These are phyloP conservation scores for Karalla daura DNA, from an alignment of 2,797 vertebrate species.

Conservation along the genomic window DNA sequence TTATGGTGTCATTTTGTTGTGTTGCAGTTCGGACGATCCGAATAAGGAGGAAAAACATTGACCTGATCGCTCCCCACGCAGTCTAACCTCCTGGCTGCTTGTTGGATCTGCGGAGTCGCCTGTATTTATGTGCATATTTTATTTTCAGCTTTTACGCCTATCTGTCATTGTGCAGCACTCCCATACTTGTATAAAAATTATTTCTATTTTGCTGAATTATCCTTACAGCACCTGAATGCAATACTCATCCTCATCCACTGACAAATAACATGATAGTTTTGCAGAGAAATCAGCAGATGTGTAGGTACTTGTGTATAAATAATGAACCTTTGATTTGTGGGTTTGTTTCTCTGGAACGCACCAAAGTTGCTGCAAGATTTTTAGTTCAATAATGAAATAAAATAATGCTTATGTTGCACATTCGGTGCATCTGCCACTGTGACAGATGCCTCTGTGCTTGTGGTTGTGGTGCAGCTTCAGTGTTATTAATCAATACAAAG, in stretches of 20 bases:
- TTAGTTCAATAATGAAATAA: neutral
- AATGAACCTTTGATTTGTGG: neutral
- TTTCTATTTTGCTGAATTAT: neutral
- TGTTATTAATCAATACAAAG: constrained; percentile 16
- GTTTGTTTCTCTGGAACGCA: neutral
- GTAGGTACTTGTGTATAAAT: neutral
- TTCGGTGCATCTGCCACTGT: neutral
- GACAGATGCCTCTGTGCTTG: neutral
- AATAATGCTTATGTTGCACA: neutral
- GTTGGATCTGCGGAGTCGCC: constrained; percentile 10
- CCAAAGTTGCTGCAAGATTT: neutral
- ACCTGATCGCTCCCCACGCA: constrained; percentile 49
- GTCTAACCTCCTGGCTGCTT: constrained; percentile 34
- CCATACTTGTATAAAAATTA: constrained; percentile 3
- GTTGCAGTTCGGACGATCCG: constrained; percentile 69
- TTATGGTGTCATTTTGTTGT: neutral
- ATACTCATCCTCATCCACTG: neutral
- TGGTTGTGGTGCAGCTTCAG: neutral
- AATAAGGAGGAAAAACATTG: constrained; percentile 78
- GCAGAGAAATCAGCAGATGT: constrained; percentile 4
- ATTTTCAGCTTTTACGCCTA: constrained; percentile 20
- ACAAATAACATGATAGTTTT: constrained; percentile 50
- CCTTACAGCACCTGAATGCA: constrained; percentile 2
- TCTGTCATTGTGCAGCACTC: constrained; percentile 4
- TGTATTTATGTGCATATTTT: constrained; percentile 71